Evolutionary conservation across 2,888 invertebrate genomes (phyloP), one percentile per base, ranked within the genome.

Genomic region (Priocnemis perturbator): DNA sequence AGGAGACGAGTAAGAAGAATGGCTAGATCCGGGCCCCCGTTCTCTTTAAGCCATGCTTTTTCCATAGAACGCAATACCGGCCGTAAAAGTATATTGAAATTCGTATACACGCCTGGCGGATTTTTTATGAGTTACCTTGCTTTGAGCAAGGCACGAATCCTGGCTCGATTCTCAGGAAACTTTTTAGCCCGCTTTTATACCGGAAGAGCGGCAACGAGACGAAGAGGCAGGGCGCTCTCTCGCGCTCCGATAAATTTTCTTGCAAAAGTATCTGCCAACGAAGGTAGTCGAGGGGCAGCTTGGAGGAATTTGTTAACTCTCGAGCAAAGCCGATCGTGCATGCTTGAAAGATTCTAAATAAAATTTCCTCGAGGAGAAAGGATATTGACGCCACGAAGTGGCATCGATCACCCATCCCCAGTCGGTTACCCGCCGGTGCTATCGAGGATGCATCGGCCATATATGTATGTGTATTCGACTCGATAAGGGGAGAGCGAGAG

Each of bases 41-140:
- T 37, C 11, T 11, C 37, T 11, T 37, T 11, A 11, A 37, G 37
- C 37, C 37, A 11, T 11, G 37, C 11, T 11, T 37, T 37, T 11
- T 9, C 37, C 11, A 26, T 7, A 11, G 59, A 69, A 69, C 67
- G 61, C 59, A 15, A 53, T 55, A 48, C 50, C 37, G 55, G 30
- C 53, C 48, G 23, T 45, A 26, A 53, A 45, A 69, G 59, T 56
- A 48, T 67, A 67, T 67, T 44, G 30, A 69, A 67, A 67, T 69
- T 67, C 44, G 58, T 59, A 62, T 67, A 67, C 69, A 52, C 60
- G 60, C 57, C 50, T n/a, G 26, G 52, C 45, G 47, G 56, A 17
- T 19, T 55, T 71, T 69, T 60, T 69, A 71, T 48, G 47, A 69
- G 53, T 53, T 62, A 59, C 60, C 21, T 60, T 9, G 23, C 60